Evolutionary conservation across 1,140 invertebrate species (phyloP), one percentile per base, ranked within the genome.

Genomic region (Helicoverpa armigera): DNA sequence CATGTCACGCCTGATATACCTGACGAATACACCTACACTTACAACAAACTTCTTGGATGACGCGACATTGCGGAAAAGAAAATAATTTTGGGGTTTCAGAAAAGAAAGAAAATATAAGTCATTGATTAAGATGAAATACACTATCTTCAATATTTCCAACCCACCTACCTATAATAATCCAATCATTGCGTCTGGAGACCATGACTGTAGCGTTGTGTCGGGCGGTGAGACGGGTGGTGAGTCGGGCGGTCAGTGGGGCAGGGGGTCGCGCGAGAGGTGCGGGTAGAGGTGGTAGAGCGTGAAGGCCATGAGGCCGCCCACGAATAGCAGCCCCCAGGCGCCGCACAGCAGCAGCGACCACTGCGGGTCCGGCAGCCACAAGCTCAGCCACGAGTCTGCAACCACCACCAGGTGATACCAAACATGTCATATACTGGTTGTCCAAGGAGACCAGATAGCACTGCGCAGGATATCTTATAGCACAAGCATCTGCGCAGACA

Each of bases 1-100:
- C 97, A 97, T 0, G 98, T 98, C 3, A 97, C 96, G 1, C 98
- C 98, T 12, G 97, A 96, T 82, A 98, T 96, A 23, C 97, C 97
- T 61, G 58, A 0, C 0, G 23, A 18, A 16, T 58, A 0, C n/a
- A 18, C 3, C 56, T 12, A 54, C 13, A 54, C 13, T 14, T 53
- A 11, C 13, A 54, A 0, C 14, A 54, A 54, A 54, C 13, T 54
- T 14, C 14, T 14, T 10, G n/a, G 12, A 54, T 23, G 53, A 13
- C 2, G 14, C 53, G 14, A 54, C 3, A 54, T 54, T 54, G 51
- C 13, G 53, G n/a, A 14, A 54, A 54, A 13, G 1, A 13, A 54
- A 4, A 14, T 54, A 54, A n/a, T 23, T 23, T 23, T 23, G 2
- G 23, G 23, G 0, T 23, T 23, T 23, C 23, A 23, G 23, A 23